Conservation (phyloP, 53 echinoderm and acorn worm genomes). For the Arbacia lixula region DNA sequence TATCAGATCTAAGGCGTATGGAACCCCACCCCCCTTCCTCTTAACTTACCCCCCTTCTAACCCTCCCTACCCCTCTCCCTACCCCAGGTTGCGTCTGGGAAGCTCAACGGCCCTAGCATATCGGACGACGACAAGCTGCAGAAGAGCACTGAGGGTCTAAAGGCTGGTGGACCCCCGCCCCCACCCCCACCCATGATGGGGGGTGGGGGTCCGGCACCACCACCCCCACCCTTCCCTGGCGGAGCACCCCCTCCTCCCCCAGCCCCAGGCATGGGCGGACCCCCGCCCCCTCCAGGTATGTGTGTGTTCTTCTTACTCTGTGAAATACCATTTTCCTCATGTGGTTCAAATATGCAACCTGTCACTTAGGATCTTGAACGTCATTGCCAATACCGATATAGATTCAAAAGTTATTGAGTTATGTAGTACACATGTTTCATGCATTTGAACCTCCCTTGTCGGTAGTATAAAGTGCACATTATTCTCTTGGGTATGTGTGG, state of each 20-base stretch:
- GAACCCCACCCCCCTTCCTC: too few relatives aligned
- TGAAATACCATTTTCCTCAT: too few relatives aligned
- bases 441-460: too few relatives aligned
- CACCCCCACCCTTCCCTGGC: conserved; percentile 70
- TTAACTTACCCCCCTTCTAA: too few relatives aligned
- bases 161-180: conserved; percentile 20
- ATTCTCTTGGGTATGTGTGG: too few relatives aligned
- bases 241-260: conserved; percentile 88
- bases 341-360: too few relatives aligned
- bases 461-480: too few relatives aligned
- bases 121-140: conserved; percentile 91
- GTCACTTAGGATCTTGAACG: too few relatives aligned
- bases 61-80: neutral
- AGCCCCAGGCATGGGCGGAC: conserved; percentile 70
- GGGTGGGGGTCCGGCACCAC: conserved; percentile 73
- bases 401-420: too few relatives aligned
- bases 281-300: conserved; percentile 90
- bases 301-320: neutral
- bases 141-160: neutral
- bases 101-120: conserved; percentile 73
- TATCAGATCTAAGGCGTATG: too few relatives aligned
- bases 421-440: too few relatives aligned
- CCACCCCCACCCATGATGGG: conserved; percentile 65
- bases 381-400: too few relatives aligned
- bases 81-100: conserved; percentile 73